Evolutionary conservation across 1,140 invertebrate genomes (phyloP), one percentile per base, ranked within the genome.

Genomic region (Bombyx mandarina): DNA sequence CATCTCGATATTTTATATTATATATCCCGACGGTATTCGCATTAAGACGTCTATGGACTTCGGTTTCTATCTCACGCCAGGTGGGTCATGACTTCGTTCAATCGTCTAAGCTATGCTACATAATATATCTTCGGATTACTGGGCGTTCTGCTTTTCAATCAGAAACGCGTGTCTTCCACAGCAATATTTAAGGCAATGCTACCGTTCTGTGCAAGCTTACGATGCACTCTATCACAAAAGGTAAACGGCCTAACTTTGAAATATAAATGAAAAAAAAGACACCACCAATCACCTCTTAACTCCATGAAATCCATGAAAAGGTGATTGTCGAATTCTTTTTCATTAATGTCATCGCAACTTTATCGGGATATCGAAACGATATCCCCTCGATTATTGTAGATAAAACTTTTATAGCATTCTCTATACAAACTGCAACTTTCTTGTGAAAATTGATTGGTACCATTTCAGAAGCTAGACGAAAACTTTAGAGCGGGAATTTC

Each of bases 391-490:
- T 83, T 86, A 82, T 79, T 73, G 81, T 70, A 71, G 75, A 77
- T 82, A 77, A 86, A 86, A 86, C 73, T 86, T 86, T 82, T 80
- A 86, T 86, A 82, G 72, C 79, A 80, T 86, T 77, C 73, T 71
- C 60, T 69, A 75, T 67, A 76, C 26, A 72, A 79, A 79, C 74
- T 67, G 71, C 72, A 77, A 76, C 70, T 80, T 73, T 71, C 66
- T 77, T 61, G 64, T 65, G 52, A 49, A 26, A 35, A 48, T 56
- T 56, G 46, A 54, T 54, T 35, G 43, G 18, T 45, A 46, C 43
- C 43, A 44, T 45, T 54, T 35, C 26, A 35, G 4, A 35, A 2
- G 26, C 26, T 5, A 35, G 26, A 35, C 26, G 26, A 35, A 35
- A 35, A 35, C 26, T 35, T 35, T 35, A 35, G 26, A 35, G 26